A percentile compares a stretch with the other conserved stretches of the same genome.
These are phyloP conservation scores for Aurelia sp. DNA, from an alignment of 30 jellyfish, hydroid and myxozoan genomes.

Conservation along the genomic window DNA sequence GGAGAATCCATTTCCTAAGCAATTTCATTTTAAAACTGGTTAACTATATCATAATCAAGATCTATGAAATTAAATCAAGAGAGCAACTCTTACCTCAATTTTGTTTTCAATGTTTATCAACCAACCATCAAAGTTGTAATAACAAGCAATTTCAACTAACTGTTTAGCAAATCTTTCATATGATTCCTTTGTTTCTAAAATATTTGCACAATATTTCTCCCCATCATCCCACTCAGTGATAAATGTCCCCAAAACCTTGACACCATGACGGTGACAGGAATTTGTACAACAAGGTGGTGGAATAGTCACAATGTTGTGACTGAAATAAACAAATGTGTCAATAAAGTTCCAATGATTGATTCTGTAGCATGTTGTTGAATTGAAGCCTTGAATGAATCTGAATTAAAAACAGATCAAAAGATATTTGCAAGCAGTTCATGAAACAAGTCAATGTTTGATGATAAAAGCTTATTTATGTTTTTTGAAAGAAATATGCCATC, in stretches of 20 bases:
- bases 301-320: conserved; percentile 92
- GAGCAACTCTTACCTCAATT: conserved; percentile 44
- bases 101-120: conserved; percentile 86
- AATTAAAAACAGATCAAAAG: too few species aligned
- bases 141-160: conserved; percentile 84
- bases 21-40: not conserved
- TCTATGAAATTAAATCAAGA: not conserved
- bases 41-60: not conserved
- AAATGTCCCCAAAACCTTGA: conserved; percentile 88
- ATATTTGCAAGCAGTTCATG: too few species aligned
- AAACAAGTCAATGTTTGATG: too few species aligned
- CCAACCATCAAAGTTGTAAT: conserved; percentile 97
- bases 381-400: conserved; percentile 89
- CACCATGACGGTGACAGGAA: conserved; percentile 93
- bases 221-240: conserved; percentile 98
- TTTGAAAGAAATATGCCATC: too few species aligned
- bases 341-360: conserved; percentile 83
- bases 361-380: conserved; percentile 79
- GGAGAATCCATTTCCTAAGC: too few species aligned
- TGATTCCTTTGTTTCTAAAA: conserved; percentile 39
- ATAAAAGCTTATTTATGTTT: too few species aligned
- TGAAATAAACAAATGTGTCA: conserved; percentile 94
- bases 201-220: conserved; percentile 53
- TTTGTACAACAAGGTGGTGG: conserved; percentile 98
- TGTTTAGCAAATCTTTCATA: conserved; percentile 63